Percentiles rank a stretch among this genome's conserved stretches.
These are phyloP conservation scores for Anthophora plumipes DNA, from an alignment of 2,888 invertebrate species.

Conservation along the genomic window DNA sequence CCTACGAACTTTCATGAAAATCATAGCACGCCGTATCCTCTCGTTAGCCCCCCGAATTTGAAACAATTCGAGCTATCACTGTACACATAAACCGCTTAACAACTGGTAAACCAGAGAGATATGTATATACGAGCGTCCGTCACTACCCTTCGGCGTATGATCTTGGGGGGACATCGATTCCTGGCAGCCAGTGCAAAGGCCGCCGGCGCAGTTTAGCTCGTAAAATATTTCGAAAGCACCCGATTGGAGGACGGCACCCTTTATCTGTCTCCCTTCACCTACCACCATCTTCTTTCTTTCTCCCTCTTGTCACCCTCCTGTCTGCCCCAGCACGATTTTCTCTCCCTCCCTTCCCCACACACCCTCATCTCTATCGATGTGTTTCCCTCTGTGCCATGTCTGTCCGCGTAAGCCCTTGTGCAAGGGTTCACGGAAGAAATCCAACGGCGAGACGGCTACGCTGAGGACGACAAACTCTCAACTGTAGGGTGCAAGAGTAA, in stretches of 20 bases:
- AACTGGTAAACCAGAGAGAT: slow-evolving; percentile 13
- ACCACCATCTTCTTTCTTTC: not conserved
- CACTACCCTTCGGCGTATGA: slow-evolving; percentile 48
- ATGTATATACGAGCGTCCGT: slow-evolving; percentile 16
- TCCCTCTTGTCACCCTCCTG: too few relatives aligned
- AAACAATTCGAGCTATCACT: not conserved
- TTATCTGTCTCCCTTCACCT: slow-evolving; percentile 41
- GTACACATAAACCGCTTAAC: not conserved
- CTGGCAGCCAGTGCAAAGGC: slow-evolving; percentile 55
- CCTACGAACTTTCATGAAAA: not conserved
- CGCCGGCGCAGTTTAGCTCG: slow-evolving; percentile 73
- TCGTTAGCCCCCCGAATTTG: not conserved
- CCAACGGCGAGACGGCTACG: slow-evolving; percentile 60
- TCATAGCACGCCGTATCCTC: too few relatives aligned
- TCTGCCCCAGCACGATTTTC: too few relatives aligned
- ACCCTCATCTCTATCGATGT: not conserved
- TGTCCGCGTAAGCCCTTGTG: slow-evolving; percentile 55
- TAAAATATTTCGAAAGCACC: slow-evolving; percentile 76
- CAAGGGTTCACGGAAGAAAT: slow-evolving; percentile 68
- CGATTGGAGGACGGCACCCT: slow-evolving; percentile 59
- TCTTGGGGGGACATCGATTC: slow-evolving; percentile 70
- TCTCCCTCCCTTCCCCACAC: slow-evolving; percentile 33
- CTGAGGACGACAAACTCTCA: slow-evolving; percentile 65
- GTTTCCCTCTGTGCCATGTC: slow-evolving; percentile 43
- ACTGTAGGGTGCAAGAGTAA: slow-evolving; percentile 30